Evolutionary conservation across 2,888 invertebrate species (phyloP), one percentile per base, ranked within the genome.

Genomic region (Callyntrura sp.): DNA sequence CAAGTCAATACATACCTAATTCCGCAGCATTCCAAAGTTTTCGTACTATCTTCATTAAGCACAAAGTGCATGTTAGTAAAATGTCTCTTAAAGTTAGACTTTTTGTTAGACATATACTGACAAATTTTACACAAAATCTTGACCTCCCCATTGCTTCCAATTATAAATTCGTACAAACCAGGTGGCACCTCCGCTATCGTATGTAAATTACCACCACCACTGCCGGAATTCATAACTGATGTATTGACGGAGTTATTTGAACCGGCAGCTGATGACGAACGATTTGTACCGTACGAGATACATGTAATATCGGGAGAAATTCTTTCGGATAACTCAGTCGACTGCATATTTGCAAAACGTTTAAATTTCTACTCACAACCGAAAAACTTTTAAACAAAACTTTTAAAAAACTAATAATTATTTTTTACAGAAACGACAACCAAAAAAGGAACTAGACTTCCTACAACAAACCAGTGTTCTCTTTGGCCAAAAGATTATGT

Each of bases 11-110:
- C 25, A 48, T 86, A 86, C 85, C 85, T 82, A 23, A 76, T 79
- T 65, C 84, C 78, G 17, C 79, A 91, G 82, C 88, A 88, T 48
- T 88, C 79, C 76, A 88, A 79, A 3, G 48, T n/a, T 81, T 88
- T 68, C 0, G 82, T n/a, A 17, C 23, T 17, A 12, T 83, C 84
- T 12, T 88, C 79, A n/a, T 57, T 57, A 55, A 57, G 78, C 17
- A 73, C 48, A 60, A 83, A 90, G 90, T 95, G 95, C 95, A 95
- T 95, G 1, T 94, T 94, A 2, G 94, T 93, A 43, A 94, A 94
- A 92, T 95, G 95, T 4, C 95, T 92, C 88, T 94, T 94, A 55
- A 95, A 93, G 91, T 95, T 95, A 92, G 90, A 90, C n/a, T 90
- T 84, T 51, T 92, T 92, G 68, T 92, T 91, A 17, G 91, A 90